A percentile compares a stretch with the other conserved stretches of the same genome.
phyloP scores from a whole-genome alignment of 2,113 vertebrate species.

The Hemichromis elongatus region DNA sequence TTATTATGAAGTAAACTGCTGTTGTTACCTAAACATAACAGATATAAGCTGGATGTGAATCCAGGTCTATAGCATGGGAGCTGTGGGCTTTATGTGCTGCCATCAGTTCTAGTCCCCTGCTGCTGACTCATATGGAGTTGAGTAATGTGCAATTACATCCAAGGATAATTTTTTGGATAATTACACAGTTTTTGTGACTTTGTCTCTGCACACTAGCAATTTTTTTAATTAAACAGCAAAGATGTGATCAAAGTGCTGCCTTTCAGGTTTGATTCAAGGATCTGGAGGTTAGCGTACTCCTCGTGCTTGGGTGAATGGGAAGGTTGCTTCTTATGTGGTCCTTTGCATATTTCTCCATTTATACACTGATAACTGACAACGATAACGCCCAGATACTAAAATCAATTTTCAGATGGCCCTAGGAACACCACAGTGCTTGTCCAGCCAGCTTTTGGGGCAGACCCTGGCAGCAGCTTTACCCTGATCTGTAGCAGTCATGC shows the following conservation, averaged over 20 bases:
- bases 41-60: neutral
- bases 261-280: neutral
- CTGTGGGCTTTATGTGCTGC: rapidly evolving
- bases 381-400: neutral
- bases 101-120: neutral
- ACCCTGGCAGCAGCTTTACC: neutral
- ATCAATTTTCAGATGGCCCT: constrained; percentile 26
- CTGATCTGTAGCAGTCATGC: constrained; percentile 43
- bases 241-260: neutral
- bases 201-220: neutral
- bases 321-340: neutral
- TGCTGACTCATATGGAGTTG: neutral
- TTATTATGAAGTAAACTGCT: neutral
- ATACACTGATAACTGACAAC: neutral
- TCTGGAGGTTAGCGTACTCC: neutral
- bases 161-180: neutral
- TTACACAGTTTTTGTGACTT: neutral
- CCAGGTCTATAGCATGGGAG: neutral
- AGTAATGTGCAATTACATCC: neutral
- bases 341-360: neutral
- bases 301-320: rapidly evolving
- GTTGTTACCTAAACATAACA: neutral
- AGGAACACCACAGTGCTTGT: constrained; percentile 26
- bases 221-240: neutral
- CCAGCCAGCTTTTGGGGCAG: neutral